Conservation (phyloP, 2,113 vertebrate species). For the Hippocampus zosterae region DNA sequence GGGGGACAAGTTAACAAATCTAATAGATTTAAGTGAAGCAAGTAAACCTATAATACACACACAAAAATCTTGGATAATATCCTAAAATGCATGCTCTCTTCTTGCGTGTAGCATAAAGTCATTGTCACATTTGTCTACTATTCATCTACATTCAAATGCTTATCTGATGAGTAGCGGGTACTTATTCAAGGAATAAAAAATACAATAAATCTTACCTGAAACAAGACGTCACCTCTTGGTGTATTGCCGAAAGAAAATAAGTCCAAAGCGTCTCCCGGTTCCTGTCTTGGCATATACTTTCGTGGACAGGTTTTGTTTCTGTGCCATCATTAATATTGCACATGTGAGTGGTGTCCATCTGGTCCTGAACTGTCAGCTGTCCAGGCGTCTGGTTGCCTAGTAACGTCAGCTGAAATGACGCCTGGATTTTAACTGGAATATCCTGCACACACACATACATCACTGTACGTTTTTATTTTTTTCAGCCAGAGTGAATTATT, state of each 20-base stretch:
- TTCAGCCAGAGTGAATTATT: neutral
- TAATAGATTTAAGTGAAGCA: too few species aligned
- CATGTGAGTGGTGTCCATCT: constrained; percentile 42
- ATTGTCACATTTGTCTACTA: neutral
- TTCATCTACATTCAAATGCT: neutral
- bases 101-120: neutral
- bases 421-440: neutral
- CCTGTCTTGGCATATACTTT: constrained; percentile 35
- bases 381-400: constrained; percentile 48
- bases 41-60: neutral
- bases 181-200: constrained; percentile 27
- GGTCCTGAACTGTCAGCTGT: constrained; percentile 20
- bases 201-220: constrained; percentile 7
- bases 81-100: neutral
- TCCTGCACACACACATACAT: neutral
- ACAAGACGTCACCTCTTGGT: constrained; percentile 3
- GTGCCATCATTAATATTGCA: constrained; percentile 57
- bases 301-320: constrained; percentile 40
- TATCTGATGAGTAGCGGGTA: neutral
- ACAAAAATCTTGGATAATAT: neutral
- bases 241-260: neutral
- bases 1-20: neutral
- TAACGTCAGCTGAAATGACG: constrained; percentile 7
- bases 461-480: neutral
- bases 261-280: neutral